Evolutionary conservation across 2,888 invertebrate species (phyloP).

Genomic region (Aphidius colemani): DNA sequence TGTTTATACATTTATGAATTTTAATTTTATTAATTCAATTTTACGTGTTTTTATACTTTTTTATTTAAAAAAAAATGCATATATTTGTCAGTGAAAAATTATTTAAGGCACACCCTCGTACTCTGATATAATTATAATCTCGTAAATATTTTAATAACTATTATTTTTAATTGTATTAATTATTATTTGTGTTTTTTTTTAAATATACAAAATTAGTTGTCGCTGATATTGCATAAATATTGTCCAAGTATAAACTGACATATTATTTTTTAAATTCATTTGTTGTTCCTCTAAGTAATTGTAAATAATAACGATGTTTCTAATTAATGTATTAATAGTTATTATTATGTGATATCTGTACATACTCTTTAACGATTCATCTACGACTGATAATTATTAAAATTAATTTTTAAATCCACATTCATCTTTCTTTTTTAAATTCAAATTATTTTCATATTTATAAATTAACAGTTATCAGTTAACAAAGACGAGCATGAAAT

Average conservation of each 20-base stretch:
- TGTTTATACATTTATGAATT: constrained; percentile 46
- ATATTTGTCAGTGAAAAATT: constrained; percentile 41
- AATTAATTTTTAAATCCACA: background rate
- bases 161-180: constrained; percentile 35
- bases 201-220: no score
- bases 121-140: constrained; percentile 39
- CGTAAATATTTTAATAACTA: constrained; percentile 31
- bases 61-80: no score
- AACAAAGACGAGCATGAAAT: constrained; percentile 10
- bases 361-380: constrained; percentile 45
- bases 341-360: constrained; percentile 49
- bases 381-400: constrained; percentile 51
- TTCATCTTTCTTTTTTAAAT: constrained; percentile 31
- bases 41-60: constrained; percentile 26
- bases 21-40: constrained; percentile 31
- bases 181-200: no score
- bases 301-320: constrained; percentile 39
- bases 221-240: constrained; percentile 51
- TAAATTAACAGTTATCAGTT: background rate
- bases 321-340: constrained; percentile 46
- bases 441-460: background rate
- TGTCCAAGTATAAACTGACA: constrained; percentile 48
- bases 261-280: constrained; percentile 16
- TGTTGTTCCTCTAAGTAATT: constrained; percentile 39
- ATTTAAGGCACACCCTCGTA: constrained; percentile 56